Conservation (phyloP, 64 coral and sea anemone genomes). For the Astreopora myriophthalma region DNA sequence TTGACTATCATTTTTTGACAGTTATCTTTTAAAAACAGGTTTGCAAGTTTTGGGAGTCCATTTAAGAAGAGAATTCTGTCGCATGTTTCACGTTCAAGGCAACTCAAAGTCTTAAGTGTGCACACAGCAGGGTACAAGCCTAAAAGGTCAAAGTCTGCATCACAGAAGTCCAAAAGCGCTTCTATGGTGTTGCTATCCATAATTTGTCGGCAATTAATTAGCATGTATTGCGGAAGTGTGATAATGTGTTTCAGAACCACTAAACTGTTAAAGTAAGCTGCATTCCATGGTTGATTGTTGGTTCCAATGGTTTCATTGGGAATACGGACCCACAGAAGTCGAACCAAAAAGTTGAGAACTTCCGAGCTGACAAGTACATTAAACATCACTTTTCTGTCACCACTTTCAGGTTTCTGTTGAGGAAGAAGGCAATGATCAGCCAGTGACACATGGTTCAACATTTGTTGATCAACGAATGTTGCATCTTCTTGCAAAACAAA, state of each 20-base stretch:
- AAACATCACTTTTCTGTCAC: background rate
- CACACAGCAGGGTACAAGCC: constrained; percentile 63
- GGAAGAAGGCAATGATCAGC: background rate
- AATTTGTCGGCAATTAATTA: constrained; percentile 9
- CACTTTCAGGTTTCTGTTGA: constrained; percentile 7
- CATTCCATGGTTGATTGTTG: constrained; percentile 62
- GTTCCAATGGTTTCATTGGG: constrained; percentile 42
- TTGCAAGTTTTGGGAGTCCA: constrained; percentile 80
- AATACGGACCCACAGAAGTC: constrained; percentile 16
- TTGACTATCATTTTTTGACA: constrained; percentile 89
- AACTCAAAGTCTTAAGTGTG: constrained; percentile 58
- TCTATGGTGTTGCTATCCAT: constrained; percentile 63
- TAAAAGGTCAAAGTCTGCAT: constrained; percentile 68
- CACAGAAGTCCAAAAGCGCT: constrained; percentile 70
- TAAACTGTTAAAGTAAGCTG: constrained; percentile 73
- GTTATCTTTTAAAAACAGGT: constrained; percentile 80
- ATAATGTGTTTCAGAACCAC: constrained; percentile 76
- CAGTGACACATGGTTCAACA: too few relatives aligned
- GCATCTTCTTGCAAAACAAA: too few relatives aligned
- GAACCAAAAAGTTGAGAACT: constrained; percentile 25
- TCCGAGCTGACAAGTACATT: constrained; percentile 21
- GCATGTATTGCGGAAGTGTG: constrained; percentile 39
- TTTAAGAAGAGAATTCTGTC: constrained; percentile 73
- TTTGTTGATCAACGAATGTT: too few relatives aligned
- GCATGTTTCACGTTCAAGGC: constrained; percentile 58